Conservation (phyloP, 2,113 vertebrate species). For the Oenanthe oenanthe region DNA sequence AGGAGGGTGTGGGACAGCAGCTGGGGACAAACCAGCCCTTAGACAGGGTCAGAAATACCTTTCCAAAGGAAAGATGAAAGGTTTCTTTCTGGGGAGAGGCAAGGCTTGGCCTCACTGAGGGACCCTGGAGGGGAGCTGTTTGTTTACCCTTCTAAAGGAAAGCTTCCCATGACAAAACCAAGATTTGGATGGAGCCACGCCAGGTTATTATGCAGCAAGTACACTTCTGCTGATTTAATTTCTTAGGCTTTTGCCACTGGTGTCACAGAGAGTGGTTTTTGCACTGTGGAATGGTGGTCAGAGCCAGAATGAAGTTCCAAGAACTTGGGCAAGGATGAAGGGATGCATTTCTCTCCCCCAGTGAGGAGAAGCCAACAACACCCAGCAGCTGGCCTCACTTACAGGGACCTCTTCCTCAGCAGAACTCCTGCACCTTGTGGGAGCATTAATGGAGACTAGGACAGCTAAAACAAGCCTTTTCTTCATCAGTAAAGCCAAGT, state of each 20-base stretch:
- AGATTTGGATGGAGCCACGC: background rate
- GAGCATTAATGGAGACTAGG: background rate
- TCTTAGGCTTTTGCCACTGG: background rate
- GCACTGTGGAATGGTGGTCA: background rate
- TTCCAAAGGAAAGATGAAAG: background rate
- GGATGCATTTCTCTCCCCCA: background rate
- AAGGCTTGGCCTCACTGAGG: background rate
- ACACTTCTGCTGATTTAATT: background rate
- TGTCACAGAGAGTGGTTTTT: background rate
- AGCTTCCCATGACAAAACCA: background rate
- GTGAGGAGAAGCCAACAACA: background rate
- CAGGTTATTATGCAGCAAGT: background rate
- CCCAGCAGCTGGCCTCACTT: background rate
- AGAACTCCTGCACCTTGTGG: background rate
- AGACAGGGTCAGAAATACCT: background rate
- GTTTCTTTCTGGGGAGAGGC: background rate
- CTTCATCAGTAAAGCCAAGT: background rate
- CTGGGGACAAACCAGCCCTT: background rate
- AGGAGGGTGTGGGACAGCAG: background rate
- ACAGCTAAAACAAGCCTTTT: background rate
- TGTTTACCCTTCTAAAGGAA: background rate
- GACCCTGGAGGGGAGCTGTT: background rate
- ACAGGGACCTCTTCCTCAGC: background rate
- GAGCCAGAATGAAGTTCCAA: background rate
- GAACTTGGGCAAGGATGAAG: background rate